These are phyloP conservation scores for Helostoma temminkii DNA, from an alignment of 2,797 vertebrate genomes.

Conservation along the genomic window DNA sequence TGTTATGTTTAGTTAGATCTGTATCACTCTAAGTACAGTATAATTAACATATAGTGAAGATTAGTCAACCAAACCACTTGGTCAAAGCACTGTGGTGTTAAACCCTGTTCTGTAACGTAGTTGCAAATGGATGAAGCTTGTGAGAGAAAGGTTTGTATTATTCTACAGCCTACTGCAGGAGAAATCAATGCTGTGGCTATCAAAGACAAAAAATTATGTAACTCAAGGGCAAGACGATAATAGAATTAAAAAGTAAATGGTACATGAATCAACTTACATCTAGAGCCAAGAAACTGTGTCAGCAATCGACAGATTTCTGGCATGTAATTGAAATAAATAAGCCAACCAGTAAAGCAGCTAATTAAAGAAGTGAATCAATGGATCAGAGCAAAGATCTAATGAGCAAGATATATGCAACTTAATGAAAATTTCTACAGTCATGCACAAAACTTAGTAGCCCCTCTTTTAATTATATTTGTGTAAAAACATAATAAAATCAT, in stretches of 20 bases:
- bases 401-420: slow-evolving; percentile 25
- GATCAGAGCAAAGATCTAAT: slow-evolving; percentile 42
- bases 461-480: too few species aligned
- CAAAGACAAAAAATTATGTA: slow-evolving; percentile 30
- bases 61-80: background rate
- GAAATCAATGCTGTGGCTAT: slow-evolving; percentile 36
- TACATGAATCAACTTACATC: slow-evolving; percentile 43
- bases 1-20: background rate
- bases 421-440: slow-evolving; percentile 37
- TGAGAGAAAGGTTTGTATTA: slow-evolving; percentile 3
- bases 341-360: slow-evolving; percentile 30
- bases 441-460: too few species aligned
- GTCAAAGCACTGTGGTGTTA: background rate
- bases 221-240: slow-evolving; percentile 49
- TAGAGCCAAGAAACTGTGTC: slow-evolving; percentile 25
- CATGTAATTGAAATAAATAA: slow-evolving; percentile 60
- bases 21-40: background rate
- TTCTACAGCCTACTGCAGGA: slow-evolving; percentile 8
- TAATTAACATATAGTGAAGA: background rate
- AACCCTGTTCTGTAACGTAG: background rate
- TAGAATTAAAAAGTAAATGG: slow-evolving; percentile 48
- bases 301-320: slow-evolving; percentile 47
- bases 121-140: slow-evolving; percentile 6
- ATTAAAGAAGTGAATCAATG: slow-evolving; percentile 48
- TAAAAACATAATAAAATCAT: too few species aligned